A percentile compares a stretch with the other conserved stretches of the same genome.
These are phyloP conservation scores for Portevinia maculata DNA, from an alignment of 2,888 invertebrate species.

Conservation along the genomic window DNA sequence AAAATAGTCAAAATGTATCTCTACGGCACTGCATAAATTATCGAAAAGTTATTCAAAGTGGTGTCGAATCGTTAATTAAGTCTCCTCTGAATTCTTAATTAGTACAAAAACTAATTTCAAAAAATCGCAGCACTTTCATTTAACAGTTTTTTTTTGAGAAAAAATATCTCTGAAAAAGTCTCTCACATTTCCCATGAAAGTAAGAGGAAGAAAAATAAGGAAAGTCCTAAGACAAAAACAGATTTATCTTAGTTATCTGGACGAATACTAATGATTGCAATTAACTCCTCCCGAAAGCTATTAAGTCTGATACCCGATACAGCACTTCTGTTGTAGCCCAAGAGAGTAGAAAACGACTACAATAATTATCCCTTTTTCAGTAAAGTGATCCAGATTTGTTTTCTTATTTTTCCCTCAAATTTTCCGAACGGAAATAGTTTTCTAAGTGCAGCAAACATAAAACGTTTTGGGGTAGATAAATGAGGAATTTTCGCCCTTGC, in stretches of 20 bases:
- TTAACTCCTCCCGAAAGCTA: conserved; percentile 5
- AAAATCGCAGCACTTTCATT: no score
- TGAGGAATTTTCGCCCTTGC: no score
- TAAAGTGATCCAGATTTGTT: conserved; percentile 7
- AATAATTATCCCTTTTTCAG: conserved; percentile 2
- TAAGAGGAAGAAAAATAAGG: neutral
- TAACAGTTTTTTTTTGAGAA: neutral
- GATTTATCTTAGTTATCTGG: conserved; percentile 5
- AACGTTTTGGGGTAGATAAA: neutral
- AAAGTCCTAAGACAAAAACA: neutral
- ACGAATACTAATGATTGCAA: conserved; percentile 14
- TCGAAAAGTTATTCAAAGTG: no score
- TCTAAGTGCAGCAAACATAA: conserved; percentile 3
- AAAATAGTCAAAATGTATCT: no score
- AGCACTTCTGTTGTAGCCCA: neutral
- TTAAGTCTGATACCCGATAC: conserved; percentile 11
- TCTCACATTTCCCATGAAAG: neutral
- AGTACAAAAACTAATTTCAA: no score
- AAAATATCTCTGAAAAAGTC: neutral
- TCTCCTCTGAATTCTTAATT: no score
- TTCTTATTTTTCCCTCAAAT: neutral
- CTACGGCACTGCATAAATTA: no score
- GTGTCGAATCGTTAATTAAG: no score
- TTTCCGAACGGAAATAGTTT: neutral
- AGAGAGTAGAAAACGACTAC: neutral